phyloP scores from a whole-genome alignment of 2,113 vertebrate species.

The Gallinago paraguaiae region DNA sequence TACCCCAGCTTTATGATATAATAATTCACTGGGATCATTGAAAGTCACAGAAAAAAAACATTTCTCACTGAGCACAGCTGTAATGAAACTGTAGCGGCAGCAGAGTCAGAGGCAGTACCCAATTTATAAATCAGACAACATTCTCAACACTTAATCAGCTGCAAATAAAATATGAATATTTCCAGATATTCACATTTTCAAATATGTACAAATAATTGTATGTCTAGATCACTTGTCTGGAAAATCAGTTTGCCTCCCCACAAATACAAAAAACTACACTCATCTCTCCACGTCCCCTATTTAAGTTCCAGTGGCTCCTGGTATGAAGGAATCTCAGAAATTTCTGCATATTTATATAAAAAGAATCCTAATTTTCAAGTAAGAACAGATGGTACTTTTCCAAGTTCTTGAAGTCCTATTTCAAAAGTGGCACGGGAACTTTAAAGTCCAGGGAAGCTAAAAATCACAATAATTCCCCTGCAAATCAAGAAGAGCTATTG shows the following conservation, averaged over 20 bases:
- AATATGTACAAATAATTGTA: background rate
- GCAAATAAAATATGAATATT: slow-evolving; percentile 9
- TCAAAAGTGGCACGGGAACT: background rate
- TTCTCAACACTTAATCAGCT: background rate
- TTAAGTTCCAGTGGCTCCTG: background rate
- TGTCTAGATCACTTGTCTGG: background rate
- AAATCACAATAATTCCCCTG: background rate
- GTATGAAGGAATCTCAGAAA: background rate
- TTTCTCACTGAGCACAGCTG: background rate
- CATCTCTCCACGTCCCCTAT: fast-evolving
- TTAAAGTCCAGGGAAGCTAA: background rate
- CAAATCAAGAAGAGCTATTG: background rate
- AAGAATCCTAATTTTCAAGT: background rate
- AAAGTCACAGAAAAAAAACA: background rate
- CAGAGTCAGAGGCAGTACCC: background rate
- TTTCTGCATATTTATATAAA: background rate
- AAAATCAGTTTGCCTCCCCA: background rate
- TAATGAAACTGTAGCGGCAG: background rate
- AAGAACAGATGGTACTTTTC: background rate
- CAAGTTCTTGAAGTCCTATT: background rate
- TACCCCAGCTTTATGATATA: background rate
- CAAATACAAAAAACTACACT: fast-evolving
- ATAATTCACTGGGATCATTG: slow-evolving; percentile 8
- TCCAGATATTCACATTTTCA: background rate
- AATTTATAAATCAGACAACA: background rate